Conservation (phyloP, 2,888 invertebrate species). For the Agriopis aurantiaria region DNA sequence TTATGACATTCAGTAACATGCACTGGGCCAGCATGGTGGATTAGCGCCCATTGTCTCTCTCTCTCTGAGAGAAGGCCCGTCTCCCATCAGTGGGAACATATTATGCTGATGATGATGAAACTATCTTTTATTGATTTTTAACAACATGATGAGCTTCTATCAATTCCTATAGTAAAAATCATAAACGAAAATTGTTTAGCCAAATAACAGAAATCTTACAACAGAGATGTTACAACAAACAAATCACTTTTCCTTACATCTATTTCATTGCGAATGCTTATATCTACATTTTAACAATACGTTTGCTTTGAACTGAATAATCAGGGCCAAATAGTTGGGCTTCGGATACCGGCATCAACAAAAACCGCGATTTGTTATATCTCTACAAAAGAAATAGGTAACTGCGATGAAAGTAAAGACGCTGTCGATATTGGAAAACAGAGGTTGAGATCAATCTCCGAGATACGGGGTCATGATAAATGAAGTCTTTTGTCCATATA, state of each 20-base stretch:
- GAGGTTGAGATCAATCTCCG: constrained; percentile 43
- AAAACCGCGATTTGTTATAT: constrained; percentile 11
- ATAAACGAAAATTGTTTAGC: neutral
- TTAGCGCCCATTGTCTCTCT: too few relatives aligned
- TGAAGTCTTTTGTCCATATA: constrained; percentile 41
- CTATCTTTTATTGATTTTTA: too few relatives aligned
- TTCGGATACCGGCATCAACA: neutral
- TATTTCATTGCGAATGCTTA: constrained; percentile 8
- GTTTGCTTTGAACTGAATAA: constrained; percentile 13
- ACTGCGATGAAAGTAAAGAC: constrained; percentile 37
- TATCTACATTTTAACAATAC: constrained; percentile 19
- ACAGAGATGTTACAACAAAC: neutral
- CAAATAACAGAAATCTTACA: neutral
- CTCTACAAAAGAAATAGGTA: constrained; percentile 20
- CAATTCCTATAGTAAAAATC: neutral
- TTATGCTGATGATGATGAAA: too few relatives aligned
- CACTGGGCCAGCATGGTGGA: too few relatives aligned
- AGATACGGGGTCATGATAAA: constrained; percentile 46
- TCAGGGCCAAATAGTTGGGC: constrained; percentile 4
- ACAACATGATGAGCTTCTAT: too few relatives aligned
- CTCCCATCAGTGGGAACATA: too few relatives aligned
- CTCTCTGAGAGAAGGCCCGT: too few relatives aligned
- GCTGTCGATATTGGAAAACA: constrained; percentile 50
- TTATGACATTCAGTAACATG: too few relatives aligned
- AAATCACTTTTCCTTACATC: neutral